Evolutionary conservation across 2,797 vertebrate genomes (phyloP), one percentile per base, ranked within the genome.

Genomic region (Jordanella pulchra): DNA sequence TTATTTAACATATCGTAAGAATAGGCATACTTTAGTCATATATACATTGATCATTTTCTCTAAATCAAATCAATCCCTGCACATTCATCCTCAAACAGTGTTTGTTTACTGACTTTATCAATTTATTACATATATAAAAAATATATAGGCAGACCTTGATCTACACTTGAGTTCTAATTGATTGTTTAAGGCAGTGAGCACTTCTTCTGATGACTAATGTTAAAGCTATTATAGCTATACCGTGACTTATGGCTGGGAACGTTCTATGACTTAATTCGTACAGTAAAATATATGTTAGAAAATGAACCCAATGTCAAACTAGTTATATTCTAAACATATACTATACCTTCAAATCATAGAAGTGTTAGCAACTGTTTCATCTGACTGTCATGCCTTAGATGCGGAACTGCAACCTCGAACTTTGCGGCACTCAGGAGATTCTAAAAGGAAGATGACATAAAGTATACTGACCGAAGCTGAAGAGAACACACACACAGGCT

Each of bases 351-450:
- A 6, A 5, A 7, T 44, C 21, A 47, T 1, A 53, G 1, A 13
- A 30, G 7, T 2, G 27, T 32, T 48, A 50, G 44, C 28, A 44
- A 9, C 48, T 53, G 61, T 75, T 70, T 79, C 42, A 76, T 69
- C 77, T 78, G 55, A 56, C 51, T 69, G 68, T 45, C 74, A 75
- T 86, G 74, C 63, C 44, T 18, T 61, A 58, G 69, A 91, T 86
- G 86, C 89, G 92, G 92, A 93, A 93, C 89, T 92, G 51, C 60
- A 81, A 77, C 72, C 75, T 78, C 53, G 18, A 73, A 56, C 2
- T 44, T 39, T 15, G n/a, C 58, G 51, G n/a, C 23, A 53, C 35
- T 25, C 71, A 75, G 65, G 54, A 35, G 11, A 30, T 2, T 12
- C 32, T 4, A 65, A 32, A 54, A 47, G 45, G 65, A 73, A n/a